A percentile compares a stretch with the other conserved stretches of the same genome.
phyloP scores from a whole-genome alignment of 1,140 invertebrate species.

The Chionoecetes opilio region DNA sequence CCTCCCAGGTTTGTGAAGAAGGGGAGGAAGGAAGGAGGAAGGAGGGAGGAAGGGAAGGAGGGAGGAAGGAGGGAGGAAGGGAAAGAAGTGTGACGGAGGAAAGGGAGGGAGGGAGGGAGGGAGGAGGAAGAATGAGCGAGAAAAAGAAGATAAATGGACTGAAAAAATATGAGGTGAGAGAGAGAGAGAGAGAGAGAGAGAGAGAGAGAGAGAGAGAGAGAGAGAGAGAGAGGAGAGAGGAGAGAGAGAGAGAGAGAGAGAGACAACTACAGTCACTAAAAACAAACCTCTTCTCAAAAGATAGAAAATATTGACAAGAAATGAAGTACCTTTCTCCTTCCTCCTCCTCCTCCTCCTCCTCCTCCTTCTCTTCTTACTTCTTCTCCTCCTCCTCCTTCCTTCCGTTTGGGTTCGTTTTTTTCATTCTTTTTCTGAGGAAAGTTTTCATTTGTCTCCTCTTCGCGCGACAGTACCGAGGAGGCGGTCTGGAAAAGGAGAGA shows the following conservation, averaged over 20 bases:
- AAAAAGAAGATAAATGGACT: no score
- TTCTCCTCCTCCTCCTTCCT: slow-evolving; percentile 13
- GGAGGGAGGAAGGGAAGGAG: not conserved
- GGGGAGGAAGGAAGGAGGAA: not conserved
- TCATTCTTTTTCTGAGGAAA: not conserved
- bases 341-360: not conserved
- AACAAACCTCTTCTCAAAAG: no score
- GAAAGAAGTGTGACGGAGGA: not conserved
- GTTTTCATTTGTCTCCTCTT: not conserved
- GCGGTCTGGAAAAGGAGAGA: not conserved
- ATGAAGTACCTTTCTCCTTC: not conserved
- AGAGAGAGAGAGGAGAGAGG: not conserved
- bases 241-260: slow-evolving; percentile 8
- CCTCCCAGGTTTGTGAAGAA: not conserved
- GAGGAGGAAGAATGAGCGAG: not conserved
- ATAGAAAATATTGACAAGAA: no score
- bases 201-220: not conserved
- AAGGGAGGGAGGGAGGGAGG: not conserved
- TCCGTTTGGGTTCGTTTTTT: not conserved
- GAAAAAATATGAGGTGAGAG: not conserved
- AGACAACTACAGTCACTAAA: not conserved
- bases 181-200: not conserved
- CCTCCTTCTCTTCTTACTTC: not conserved
- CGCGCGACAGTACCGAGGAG: not conserved
- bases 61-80: not conserved